These are phyloP conservation scores for Sebastes hopkinsi DNA, from an alignment of 2,797 vertebrate species.

Conservation along the genomic window DNA sequence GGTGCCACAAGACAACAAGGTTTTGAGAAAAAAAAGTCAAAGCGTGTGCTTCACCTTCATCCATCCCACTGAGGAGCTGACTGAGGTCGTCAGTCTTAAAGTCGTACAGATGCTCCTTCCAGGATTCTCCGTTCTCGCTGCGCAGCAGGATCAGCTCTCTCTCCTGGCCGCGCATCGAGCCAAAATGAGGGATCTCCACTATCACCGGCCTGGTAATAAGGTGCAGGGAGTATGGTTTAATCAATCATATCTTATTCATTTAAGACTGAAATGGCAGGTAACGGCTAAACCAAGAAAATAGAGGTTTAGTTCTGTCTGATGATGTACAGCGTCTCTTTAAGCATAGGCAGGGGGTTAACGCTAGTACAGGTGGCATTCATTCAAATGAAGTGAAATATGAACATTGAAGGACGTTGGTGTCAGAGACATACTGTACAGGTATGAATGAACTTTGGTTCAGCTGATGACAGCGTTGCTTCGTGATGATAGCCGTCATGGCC, in stretches of 20 bases:
- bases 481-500: constrained; percentile 17
- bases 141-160: constrained; percentile 95
- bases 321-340: neutral
- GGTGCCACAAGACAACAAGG: neutral
- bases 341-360: neutral
- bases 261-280: neutral
- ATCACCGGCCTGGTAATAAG: constrained; percentile 91
- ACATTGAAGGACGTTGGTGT: neutral
- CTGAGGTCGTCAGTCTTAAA: constrained; percentile 90
- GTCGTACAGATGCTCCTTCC: constrained; percentile 98
- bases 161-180: constrained; percentile 96
- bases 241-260: neutral
- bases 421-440: neutral
- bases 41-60: constrained; percentile 88
- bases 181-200: constrained; percentile 99
- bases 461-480: constrained; percentile 20
- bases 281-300: neutral
- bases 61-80: constrained; percentile 96
- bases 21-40: neutral
- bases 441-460: constrained; percentile 25
- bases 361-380: neutral
- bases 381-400: neutral
- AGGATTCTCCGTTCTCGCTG: constrained; percentile 95
- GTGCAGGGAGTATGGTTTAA: constrained; percentile 42
- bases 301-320: neutral